Percentiles rank a stretch among this genome's conserved stretches.
Evolutionary conservation across 2,797 vertebrate genomes (phyloP).

Genomic region (Synanceia verrucosa): DNA sequence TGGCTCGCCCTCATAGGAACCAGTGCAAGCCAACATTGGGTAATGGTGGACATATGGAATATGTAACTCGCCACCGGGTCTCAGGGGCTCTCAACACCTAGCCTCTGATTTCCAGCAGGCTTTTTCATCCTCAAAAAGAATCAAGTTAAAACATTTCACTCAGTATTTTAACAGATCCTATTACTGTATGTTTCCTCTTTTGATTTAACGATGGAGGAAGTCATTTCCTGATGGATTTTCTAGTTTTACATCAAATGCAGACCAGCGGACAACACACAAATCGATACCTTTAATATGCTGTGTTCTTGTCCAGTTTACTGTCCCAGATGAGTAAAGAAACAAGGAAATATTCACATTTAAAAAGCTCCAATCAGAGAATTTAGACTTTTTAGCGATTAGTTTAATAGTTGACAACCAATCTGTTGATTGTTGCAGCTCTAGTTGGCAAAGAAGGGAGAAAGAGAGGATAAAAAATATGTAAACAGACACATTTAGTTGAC

Average conservation of each 20-base stretch:
- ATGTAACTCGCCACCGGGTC: slow-evolving; percentile 44
- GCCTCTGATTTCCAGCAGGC: slow-evolving; percentile 33
- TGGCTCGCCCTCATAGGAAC: slow-evolving; percentile 30
- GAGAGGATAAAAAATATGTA: background rate
- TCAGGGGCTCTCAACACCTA: slow-evolving; percentile 36
- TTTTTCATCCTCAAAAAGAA: background rate
- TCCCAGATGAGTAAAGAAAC: too few species aligned
- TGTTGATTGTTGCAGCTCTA: too few species aligned
- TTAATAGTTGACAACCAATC: too few species aligned
- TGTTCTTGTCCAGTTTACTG: background rate
- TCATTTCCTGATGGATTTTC: slow-evolving; percentile 3
- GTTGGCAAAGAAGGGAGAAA: background rate
- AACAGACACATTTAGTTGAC: background rate
- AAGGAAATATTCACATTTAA: too few species aligned
- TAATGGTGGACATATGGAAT: slow-evolving; percentile 63
- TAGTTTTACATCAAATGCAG: slow-evolving; percentile 2
- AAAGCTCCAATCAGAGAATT: too few species aligned
- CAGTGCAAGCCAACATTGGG: slow-evolving; percentile 41
- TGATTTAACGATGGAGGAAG: background rate
- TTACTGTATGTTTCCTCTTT: slow-evolving; percentile 2
- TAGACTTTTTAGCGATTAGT: too few species aligned
- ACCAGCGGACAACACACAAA: background rate
- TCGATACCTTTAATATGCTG: background rate
- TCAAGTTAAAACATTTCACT: slow-evolving; percentile 2
- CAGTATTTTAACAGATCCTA: background rate